Conservation (phyloP, 2,797 vertebrate genomes). For the Corythornis leucogaster region DNA sequence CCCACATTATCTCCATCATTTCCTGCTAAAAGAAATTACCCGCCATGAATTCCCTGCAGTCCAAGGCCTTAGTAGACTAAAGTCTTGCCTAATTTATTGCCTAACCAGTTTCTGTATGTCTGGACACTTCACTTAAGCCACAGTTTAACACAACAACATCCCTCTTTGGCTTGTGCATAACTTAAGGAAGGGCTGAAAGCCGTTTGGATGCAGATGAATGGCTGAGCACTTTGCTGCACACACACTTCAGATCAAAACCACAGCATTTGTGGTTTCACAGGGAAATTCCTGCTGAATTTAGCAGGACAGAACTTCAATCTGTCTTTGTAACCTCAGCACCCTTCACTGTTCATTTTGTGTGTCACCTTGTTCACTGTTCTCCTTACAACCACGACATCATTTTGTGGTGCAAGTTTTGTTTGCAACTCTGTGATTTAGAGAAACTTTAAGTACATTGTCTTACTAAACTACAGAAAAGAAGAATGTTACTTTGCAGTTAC, state of each 20-base stretch:
- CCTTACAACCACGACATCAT: accelerated
- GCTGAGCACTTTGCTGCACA: background rate
- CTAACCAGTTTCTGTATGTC: background rate
- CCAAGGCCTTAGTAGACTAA: background rate
- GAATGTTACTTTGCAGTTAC: background rate
- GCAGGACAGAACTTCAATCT: background rate
- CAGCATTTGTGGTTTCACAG: background rate
- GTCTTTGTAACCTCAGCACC: background rate
- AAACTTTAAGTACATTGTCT: background rate
- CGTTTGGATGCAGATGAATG: background rate
- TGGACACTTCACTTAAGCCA: background rate
- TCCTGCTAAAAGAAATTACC: background rate
- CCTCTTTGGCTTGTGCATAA: accelerated
- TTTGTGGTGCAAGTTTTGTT: background rate
- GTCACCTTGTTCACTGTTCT: accelerated
- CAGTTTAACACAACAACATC: background rate
- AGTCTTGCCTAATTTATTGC: background rate
- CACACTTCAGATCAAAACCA: background rate
- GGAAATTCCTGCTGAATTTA: background rate
- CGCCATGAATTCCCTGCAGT: background rate
- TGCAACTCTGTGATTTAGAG: background rate
- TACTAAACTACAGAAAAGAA: background rate
- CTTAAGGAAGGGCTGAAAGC: background rate
- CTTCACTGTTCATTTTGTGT: accelerated
- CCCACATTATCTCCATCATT: background rate